A percentile compares a stretch with the other conserved stretches of the same genome.
phyloP scores from a whole-genome alignment of 2,113 vertebrate species.

The Oriolus oriolus region DNA sequence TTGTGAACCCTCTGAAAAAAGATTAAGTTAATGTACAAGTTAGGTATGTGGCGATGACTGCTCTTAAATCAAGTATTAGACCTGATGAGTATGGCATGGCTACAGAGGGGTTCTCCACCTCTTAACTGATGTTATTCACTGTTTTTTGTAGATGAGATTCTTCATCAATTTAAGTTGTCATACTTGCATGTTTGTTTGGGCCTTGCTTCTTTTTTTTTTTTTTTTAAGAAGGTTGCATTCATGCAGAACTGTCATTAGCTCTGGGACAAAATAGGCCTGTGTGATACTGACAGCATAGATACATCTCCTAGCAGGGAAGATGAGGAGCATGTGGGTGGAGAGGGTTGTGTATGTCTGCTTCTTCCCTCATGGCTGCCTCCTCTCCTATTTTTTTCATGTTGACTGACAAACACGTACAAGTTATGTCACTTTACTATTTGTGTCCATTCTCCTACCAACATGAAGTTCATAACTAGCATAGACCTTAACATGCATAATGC shows the following conservation, averaged over 20 bases:
- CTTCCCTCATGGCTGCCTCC: background rate
- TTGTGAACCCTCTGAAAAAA: conserved; percentile 71
- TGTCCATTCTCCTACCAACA: background rate
- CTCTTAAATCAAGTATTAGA: background rate
- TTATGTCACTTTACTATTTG: background rate
- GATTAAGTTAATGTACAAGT: background rate
- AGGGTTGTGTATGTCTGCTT: background rate
- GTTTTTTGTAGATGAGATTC: conserved; percentile 14
- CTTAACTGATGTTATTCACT: background rate
- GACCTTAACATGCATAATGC: background rate
- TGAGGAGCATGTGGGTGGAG: background rate
- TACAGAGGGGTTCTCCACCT: background rate
- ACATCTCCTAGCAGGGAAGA: conserved; percentile 2
- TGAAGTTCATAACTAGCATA: background rate
- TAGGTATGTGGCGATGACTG: background rate
- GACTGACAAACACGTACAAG: background rate
- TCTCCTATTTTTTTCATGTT: background rate
- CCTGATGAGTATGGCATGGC: background rate
- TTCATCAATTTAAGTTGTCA: background rate
- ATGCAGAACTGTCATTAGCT: conserved; percentile 12
- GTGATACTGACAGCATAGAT: background rate
- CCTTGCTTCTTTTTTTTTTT: background rate
- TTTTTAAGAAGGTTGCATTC: background rate
- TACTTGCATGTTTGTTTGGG: background rate
- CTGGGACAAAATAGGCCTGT: background rate